These are phyloP conservation scores for Denticeps clupeoides DNA, from an alignment of 2,797 vertebrate species.

Conservation along the genomic window DNA sequence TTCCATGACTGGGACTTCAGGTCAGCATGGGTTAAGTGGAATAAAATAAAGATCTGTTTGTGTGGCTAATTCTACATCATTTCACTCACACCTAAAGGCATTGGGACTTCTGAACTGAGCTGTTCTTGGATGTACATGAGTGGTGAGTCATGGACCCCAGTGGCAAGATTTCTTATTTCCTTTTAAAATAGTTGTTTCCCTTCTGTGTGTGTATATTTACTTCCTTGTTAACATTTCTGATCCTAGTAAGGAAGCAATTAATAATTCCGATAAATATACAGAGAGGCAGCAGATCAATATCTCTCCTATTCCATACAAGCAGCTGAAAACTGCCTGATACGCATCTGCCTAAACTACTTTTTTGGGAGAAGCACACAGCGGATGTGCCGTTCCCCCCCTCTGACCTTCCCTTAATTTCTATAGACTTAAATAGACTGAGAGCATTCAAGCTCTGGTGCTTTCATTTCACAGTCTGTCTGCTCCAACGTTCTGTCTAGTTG, in stretches of 20 bases:
- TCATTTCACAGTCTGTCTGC: slow-evolving; percentile 26
- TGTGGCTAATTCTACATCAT: too few species aligned
- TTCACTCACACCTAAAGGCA: too few species aligned
- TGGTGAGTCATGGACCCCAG: too few species aligned
- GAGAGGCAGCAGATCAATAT: slow-evolving; percentile 47
- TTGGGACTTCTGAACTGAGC: too few species aligned
- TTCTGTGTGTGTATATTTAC: not conserved
- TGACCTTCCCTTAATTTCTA: not conserved
- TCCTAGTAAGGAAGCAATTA: slow-evolving; percentile 36
- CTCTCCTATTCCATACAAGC: slow-evolving; percentile 13
- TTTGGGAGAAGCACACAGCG: too few species aligned
- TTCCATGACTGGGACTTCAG: too few species aligned
- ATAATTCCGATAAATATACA: slow-evolving; percentile 27
- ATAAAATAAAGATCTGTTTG: too few species aligned
- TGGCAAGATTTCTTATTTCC: too few species aligned
- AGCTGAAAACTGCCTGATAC: slow-evolving; percentile 21
- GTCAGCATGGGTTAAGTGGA: too few species aligned
- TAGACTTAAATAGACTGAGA: not conserved
- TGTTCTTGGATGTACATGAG: too few species aligned
- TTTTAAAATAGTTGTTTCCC: not conserved
- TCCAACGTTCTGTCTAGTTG: slow-evolving; percentile 28
- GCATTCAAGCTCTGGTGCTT: slow-evolving; percentile 22
- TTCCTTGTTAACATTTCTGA: slow-evolving; percentile 34
- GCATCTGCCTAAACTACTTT: too few species aligned
- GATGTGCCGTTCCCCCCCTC: slow-evolving; percentile 32